Base-by-base conservation (phyloP, 1,140 invertebrate genomes). In the Papilio dardanus region DNA sequence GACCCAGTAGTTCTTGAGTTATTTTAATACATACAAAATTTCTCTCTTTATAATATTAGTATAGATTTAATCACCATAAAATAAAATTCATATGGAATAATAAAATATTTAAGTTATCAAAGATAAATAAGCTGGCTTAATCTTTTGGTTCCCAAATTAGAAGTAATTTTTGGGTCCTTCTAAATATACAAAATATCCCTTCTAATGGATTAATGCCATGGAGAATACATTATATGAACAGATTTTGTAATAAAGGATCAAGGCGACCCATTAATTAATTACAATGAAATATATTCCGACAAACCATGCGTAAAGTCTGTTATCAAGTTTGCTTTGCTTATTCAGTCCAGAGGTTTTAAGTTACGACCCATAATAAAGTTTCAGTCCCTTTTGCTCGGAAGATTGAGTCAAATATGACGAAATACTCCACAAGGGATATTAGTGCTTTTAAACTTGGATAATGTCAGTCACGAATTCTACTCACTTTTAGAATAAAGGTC, bases 301-400 rank as follows among this genome's bases (percentile, higher is more conserved):
- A 73, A 58, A 33, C 21, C 46, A 62, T 73, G 71, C 69, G 40
- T 21, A 58, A 73, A 73, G 71, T 73, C 31, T 30, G 71, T 73
- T 58, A 73, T 73, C 46, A 71, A 58, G 50, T 58, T 58, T 54
- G 42, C 69, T 50, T 71, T 54, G 71, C 71, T 73, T 73, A 73
- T 73, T 31, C 71, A 50, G 28, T 58, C 31, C 71, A 73, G 14
- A 50, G 71, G 71, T 73, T 73, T 73, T 40, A 35, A 73, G 46
- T 73, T 73, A 73, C 46, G 33, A 33, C 42, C 31, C 31, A 33
- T 73, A 35, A 58, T 73, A 58, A 73, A 73, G 46, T 73, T 58
- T 21, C 46, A 31, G 30, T 54, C 46, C 71, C 71, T 73, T 69
- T 37, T 24, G n/a, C 67, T 69, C 42, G 5, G 33, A 40, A 28